These are phyloP conservation scores for Scytalopus superciliaris DNA, from an alignment of 2,113 vertebrate genomes.

Conservation along the genomic window DNA sequence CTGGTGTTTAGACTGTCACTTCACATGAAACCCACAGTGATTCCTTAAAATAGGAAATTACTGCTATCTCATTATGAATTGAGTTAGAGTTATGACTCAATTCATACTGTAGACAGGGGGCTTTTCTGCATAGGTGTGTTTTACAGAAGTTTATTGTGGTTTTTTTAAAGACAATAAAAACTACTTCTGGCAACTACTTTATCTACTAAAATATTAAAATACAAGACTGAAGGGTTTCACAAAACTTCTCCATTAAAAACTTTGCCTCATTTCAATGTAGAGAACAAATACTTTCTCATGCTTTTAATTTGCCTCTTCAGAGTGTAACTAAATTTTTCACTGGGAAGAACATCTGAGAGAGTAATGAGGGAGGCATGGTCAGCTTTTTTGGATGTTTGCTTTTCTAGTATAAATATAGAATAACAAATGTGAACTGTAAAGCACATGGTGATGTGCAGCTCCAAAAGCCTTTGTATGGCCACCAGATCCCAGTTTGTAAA, in stretches of 20 bases:
- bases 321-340: not conserved
- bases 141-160: not conserved
- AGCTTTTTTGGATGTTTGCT: conserved; percentile 7
- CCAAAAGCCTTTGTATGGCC: not conserved
- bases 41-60: not conserved
- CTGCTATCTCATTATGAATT: not conserved
- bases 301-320: not conserved
- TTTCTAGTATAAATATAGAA: conserved; percentile 3
- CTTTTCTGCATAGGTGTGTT: not conserved
- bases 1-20: not conserved
- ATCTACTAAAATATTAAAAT: not conserved
- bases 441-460: not conserved
- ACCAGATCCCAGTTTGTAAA: not conserved
- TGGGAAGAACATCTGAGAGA: not conserved
- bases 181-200: not conserved
- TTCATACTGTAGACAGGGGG: not conserved
- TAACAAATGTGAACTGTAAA: not conserved
- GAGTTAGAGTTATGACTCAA: not conserved
- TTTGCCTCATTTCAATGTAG: not conserved
- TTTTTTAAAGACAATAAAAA: not conserved
- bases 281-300: not conserved
- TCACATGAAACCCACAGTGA: not conserved
- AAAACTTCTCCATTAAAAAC: not conserved
- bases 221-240: not conserved
- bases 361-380: not conserved